Percentiles rank a stretch among this genome's conserved stretches.
Evolutionary conservation across 2,888 invertebrate genomes (phyloP).

Genomic region (Lasioglossum oenotherae): DNA sequence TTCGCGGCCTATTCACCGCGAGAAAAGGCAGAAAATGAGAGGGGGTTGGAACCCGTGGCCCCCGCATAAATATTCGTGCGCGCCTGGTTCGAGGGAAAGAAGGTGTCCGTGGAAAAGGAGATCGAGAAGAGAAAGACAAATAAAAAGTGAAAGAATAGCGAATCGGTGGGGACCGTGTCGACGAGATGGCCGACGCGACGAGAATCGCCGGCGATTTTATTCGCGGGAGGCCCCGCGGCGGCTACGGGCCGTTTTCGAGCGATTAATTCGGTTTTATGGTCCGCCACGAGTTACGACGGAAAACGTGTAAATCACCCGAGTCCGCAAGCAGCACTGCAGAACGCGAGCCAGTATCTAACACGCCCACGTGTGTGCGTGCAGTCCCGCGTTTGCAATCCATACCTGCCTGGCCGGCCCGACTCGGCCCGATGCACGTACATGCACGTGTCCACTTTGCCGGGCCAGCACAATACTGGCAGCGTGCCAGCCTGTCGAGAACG

Average conservation of each 20-base stretch:
- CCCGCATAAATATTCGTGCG: conserved; percentile 59
- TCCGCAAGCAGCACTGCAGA: conserved; percentile 2
- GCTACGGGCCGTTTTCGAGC: conserved; percentile 61
- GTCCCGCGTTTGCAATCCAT: conserved; percentile 39
- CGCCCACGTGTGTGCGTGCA: conserved; percentile 47
- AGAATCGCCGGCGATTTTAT: conserved; percentile 44
- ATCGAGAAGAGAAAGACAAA: conserved; percentile 23
- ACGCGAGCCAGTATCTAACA: conserved; percentile 33
- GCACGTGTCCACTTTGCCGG: conserved; percentile 30
- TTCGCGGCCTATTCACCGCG: conserved; percentile 43
- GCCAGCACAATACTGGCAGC: conserved; percentile 56
- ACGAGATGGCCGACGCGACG: not conserved
- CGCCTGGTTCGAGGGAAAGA: conserved; percentile 11
- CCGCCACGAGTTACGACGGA: conserved; percentile 65
- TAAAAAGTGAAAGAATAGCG: not conserved
- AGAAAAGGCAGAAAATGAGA: conserved; percentile 53
- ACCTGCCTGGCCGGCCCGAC: conserved; percentile 8
- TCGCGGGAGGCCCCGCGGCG: conserved; percentile 57
- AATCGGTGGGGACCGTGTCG: not conserved
- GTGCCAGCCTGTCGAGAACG: conserved; percentile 69
- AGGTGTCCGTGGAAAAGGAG: conserved; percentile 19
- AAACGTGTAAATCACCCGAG: conserved; percentile 68
- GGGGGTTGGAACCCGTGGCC: not conserved
- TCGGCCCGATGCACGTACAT: conserved; percentile 7
- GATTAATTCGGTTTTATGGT: conserved; percentile 76